These are phyloP conservation scores for Heteropelma amictum DNA, from an alignment of 2,888 invertebrate genomes.

Conservation along the genomic window DNA sequence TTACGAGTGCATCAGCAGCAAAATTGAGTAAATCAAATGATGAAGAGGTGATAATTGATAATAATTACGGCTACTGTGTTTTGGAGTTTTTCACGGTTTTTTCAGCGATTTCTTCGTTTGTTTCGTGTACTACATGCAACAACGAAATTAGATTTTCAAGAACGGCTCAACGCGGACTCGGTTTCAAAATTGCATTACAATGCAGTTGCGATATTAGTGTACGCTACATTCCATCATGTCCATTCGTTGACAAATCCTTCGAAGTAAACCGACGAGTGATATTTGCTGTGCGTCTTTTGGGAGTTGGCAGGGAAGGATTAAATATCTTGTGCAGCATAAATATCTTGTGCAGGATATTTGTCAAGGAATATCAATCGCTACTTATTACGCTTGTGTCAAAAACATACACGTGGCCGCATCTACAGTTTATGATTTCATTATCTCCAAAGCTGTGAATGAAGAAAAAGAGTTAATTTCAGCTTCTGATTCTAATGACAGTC, in stretches of 20 bases:
- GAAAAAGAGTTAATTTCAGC: slow-evolving; percentile 27
- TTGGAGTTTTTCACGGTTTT: slow-evolving; percentile 45
- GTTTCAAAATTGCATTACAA: slow-evolving; percentile 46
- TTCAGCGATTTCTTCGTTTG: slow-evolving; percentile 2
- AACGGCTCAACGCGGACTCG: slow-evolving; percentile 19
- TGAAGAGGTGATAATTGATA: slow-evolving; percentile 48
- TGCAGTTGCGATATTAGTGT: slow-evolving; percentile 33
- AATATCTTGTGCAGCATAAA: neutral
- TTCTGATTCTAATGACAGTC: slow-evolving; percentile 12
- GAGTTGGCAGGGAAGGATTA: slow-evolving; percentile 29
- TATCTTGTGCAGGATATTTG: neutral
- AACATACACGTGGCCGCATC: neutral
- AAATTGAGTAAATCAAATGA: slow-evolving; percentile 54
- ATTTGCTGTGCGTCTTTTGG: slow-evolving; percentile 24
- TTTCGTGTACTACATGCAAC: neutral
- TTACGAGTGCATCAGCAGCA: slow-evolving; percentile 58
- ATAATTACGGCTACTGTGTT: slow-evolving; percentile 57
- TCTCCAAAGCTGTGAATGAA: slow-evolving; percentile 15
- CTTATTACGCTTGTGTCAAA: neutral
- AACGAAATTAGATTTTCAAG: slow-evolving; percentile 38
- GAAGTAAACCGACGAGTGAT: slow-evolving; percentile 26
- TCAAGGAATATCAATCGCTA: neutral
- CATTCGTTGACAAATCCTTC: slow-evolving; percentile 14
- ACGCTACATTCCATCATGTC: neutral
- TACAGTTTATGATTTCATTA: slow-evolving; percentile 24